Evolutionary conservation across 2,888 invertebrate species (phyloP).

Genomic region (Drosophila meridiana): DNA sequence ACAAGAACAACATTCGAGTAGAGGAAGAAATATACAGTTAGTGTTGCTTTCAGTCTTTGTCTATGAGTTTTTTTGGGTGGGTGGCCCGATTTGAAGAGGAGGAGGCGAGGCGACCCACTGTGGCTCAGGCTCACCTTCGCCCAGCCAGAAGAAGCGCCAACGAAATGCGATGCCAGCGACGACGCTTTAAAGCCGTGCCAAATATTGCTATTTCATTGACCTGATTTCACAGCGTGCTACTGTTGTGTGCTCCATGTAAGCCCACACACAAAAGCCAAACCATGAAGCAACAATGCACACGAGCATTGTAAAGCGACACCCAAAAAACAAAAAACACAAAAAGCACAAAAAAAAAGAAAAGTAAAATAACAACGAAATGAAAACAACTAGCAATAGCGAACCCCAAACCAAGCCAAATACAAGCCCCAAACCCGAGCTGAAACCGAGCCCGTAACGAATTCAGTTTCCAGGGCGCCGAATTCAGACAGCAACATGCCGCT

Average conservation of each 20-base stretch:
- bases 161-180: conserved; percentile 64
- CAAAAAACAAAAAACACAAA: conserved; percentile 5
- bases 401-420: conserved; percentile 5
- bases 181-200: conserved; percentile 70
- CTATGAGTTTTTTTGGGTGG: conserved; percentile 2
- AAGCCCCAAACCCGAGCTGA: conserved; percentile 21
- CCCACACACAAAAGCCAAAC: conserved; percentile 60
- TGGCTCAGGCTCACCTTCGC: conserved; percentile 55
- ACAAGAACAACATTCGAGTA: conserved; percentile 5
- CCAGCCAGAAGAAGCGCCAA: conserved; percentile 45
- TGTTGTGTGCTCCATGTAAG: conserved; percentile 51
- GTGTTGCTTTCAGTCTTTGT: conserved; percentile 4
- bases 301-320: conserved; percentile 71
- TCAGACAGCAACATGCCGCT: conserved; percentile 66
- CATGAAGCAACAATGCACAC: conserved; percentile 76
- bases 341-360: conserved; percentile 10
- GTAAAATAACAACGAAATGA: conserved; percentile 1
- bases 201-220: conserved; percentile 83
- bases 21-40: conserved; percentile 2
- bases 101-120: conserved; percentile 19
- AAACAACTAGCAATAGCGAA: conserved; percentile 14
- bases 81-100: conserved; percentile 36
- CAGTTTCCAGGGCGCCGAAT: conserved; percentile 37
- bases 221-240: conserved; percentile 67
- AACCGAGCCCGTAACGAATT: conserved; percentile 23